Evolutionary conservation across 2,888 invertebrate genomes (phyloP), one percentile per base, ranked within the genome.

Genomic region (Cistogaster globosa): DNA sequence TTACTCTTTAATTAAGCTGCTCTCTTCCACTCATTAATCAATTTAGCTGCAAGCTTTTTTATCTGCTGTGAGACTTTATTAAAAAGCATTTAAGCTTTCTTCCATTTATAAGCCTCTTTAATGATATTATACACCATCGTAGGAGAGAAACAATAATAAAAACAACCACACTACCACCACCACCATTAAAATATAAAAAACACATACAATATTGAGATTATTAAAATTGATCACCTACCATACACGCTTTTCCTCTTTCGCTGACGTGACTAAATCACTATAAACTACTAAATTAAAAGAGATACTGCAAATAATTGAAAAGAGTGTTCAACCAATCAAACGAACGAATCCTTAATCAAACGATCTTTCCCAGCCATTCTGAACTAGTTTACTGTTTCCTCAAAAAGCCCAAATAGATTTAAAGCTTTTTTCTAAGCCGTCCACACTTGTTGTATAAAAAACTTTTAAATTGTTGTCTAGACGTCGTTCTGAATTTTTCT

Each of bases 21-120:
- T 75, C 71, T 72, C 68, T 72, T 77, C 67, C 80, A 72, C 76
- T 76, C 76, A 82, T 65, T 65, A 32, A 58, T 76, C 82, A 76
- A 76, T 72, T 69, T 48, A 78, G 74, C 79, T 76, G 76, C 75
- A 75, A 80, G 76, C 84, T 81, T 62, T 48, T 45, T 26, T 72
- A 77, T 72, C 68, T 55, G 79, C 79, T 80, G 75, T 84, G 80
- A 81, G 75, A 84, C 53, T 63, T 60, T 58, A 60, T 26, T 18
- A 42, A 51, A 74, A 26, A 51, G 62, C 55, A 38, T 48, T 51
- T 68, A 77, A 76, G 77, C 84, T 81, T 82, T 80, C 84, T 84
- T 84, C 80, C 84, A 84, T 84, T 84, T 53, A 79, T 79, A 45
- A 60, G 36, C 67, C 26, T 67, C 42, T 53, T 42, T 60, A 38